Percentiles rank a stretch among this genome's conserved stretches.
Evolutionary conservation across 2,888 invertebrate genomes (phyloP).

Genomic region (Drosophila nr. perissopoda): DNA sequence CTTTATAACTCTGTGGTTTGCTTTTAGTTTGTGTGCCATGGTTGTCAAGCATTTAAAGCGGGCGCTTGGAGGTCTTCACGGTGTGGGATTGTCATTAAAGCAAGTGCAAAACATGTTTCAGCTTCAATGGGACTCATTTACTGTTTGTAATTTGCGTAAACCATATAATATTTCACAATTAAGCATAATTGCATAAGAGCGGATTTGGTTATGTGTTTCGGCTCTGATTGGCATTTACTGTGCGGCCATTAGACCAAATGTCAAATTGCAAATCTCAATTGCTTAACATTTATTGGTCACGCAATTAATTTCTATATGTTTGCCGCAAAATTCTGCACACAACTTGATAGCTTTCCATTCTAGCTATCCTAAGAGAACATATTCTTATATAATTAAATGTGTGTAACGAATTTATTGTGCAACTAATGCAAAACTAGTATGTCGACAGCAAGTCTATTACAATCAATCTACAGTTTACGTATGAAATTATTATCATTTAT

Average conservation of each 20-base stretch:
- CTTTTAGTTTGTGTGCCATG: constrained; percentile 33
- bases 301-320: neutral
- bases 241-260: constrained; percentile 39
- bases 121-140: constrained; percentile 48
- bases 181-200: constrained; percentile 71
- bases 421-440: constrained; percentile 35
- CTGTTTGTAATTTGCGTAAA: constrained; percentile 67
- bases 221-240: constrained; percentile 43
- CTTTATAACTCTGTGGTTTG: constrained; percentile 36
- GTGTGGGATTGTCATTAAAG: constrained; percentile 27
- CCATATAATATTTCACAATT: constrained; percentile 71
- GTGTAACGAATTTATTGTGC: constrained; percentile 1
- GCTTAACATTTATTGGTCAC: constrained; percentile 35
- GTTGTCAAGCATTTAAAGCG: constrained; percentile 17
- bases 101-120: constrained; percentile 59
- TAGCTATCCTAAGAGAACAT: neutral
- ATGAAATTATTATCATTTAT: neutral
- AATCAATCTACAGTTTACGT: neutral
- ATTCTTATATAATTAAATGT: neutral
- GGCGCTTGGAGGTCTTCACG: neutral
- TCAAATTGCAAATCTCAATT: constrained; percentile 33
- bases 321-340: constrained; percentile 19
- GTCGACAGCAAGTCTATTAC: neutral
- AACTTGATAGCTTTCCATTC: constrained; percentile 12
- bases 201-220: constrained; percentile 28